Evolutionary conservation across 2,888 invertebrate genomes (phyloP).

Genomic region (Drosophila phalerata): DNA sequence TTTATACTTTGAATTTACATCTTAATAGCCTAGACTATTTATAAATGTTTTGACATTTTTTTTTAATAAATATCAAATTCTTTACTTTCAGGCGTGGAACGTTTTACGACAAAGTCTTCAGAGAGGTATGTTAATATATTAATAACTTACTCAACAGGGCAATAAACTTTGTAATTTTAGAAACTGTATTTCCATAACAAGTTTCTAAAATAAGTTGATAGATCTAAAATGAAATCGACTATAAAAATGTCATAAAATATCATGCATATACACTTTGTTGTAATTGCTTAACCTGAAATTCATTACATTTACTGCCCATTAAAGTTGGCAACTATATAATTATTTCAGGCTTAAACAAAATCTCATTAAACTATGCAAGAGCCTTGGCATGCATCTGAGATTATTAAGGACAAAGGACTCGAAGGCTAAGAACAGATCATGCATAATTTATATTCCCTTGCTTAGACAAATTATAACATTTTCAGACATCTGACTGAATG

Average conservation of each 20-base stretch:
- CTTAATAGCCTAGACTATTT: background rate
- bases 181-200: background rate
- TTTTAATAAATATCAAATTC: background rate
- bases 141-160: background rate
- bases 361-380: slow-evolving; percentile 12
- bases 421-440: slow-evolving; percentile 11
- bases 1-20: background rate
- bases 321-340: background rate
- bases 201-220: background rate
- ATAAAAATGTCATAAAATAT: slow-evolving; percentile 8
- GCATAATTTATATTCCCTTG: slow-evolving; percentile 20
- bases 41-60: slow-evolving; percentile 15
- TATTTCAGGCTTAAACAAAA: slow-evolving; percentile 3
- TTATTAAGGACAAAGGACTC: slow-evolving; percentile 10
- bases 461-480: slow-evolving; percentile 15
- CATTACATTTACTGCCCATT: slow-evolving; percentile 1
- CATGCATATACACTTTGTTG: background rate
- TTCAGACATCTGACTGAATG: slow-evolving; percentile 7
- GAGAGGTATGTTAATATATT: slow-evolving; percentile 46
- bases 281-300: slow-evolving; percentile 2
- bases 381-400: slow-evolving; percentile 8
- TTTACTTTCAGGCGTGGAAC: slow-evolving; percentile 45
- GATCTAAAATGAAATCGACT: background rate
- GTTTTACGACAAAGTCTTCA: background rate
- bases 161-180: background rate